Base-by-base conservation (phyloP, 2,888 invertebrate species). In the Thera obeliscata region DNA sequence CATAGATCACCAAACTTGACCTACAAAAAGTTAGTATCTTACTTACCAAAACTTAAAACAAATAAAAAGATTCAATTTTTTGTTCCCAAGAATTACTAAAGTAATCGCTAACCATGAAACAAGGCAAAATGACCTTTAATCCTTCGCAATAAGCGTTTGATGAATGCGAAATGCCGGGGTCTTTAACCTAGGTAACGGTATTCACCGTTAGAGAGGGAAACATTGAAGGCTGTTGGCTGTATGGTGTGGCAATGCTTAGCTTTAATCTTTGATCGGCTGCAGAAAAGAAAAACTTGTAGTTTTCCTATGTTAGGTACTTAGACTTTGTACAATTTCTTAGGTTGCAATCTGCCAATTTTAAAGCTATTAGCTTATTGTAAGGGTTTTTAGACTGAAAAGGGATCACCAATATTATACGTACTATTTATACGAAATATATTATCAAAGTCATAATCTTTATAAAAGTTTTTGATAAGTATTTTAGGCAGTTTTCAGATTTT, bases 201-300 rank as follows among this genome's bases (percentile, higher is more conserved):
- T 64, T 63, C 72, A 80, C 86, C 85, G 86, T 87, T 87, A 86
- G 69, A 81, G 81, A 57, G 85, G 85, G 80, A 75, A 66, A 58
- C 64, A 72, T 76, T 77, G 76, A 61, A 68, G 74, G 79, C 73
- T 69, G 74, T 69, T 75, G 46, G 76, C 72, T 46, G 43, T 46
- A 7, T 52, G 52, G 71, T 77, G 71, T 67, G 59, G 73, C 43
- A 64, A 64, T 48, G 50, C 50, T 12, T 56, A 38, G 59, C 62
- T 59, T 22, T 41, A 59, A 52, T 63, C 60, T 63, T 8, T 49
- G 58, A 64, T 58, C 55, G 43, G n/a, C 3, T 35, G 48, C 2
- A 41, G 48, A 36, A 52, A 52, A 52, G 33, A 62, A 62, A 66
- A 49, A 66, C 66, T 41, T 54, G 54, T 58, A 49, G 33, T n/a